Base-by-base conservation (phyloP, 2,888 invertebrate genomes). In the Drosophila neotestacea region DNA sequence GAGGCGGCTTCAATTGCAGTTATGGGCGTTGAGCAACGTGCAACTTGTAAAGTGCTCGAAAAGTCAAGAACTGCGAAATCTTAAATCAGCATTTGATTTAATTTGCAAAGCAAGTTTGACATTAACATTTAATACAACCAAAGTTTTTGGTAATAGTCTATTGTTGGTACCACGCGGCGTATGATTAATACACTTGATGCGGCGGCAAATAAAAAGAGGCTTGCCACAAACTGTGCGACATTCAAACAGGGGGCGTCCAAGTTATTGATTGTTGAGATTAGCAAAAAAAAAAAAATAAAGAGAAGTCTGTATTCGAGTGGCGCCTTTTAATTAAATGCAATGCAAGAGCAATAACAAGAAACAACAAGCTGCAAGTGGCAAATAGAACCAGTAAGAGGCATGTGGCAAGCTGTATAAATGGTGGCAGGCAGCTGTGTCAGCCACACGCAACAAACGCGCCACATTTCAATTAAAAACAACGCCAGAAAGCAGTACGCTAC, bases 391-490 rank as follows among this genome's bases (percentile, higher is more conserved):
- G 42, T 32, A 41, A 16, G 52, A n/a, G 13, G 62, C 41, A 69
- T 41, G 81, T 71, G 58, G 55, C 62, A 46, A 52, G 34, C 83
- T 77, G 46, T 63, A 71, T n/a, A 66, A 77, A 27, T 81, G 85
- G 52, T 90, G 81, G 36, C 90, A 85, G 30, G 91, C 91, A 65
- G 91, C 90, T 48, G 94, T 93, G 58, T 93, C 62, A 50, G 65
- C 58, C 81, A 81, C 82, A 87, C 77, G 90, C 84, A 73, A 84
- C 82, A 11, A 93, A 79, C 94, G 94, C 13, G 93, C 94, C 30
- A 93, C 94, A 70, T 79, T 82, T 75, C 80, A 87, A 85, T 77
- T 77, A 77, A 85, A 87, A 71, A 58, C 39, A 46, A 70, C 46
- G 3, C 32, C 4, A 10, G 4, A 10, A 1, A 6, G 11, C 32